These are phyloP conservation scores for Hemicordylus capensis DNA, from an alignment of 2,113 vertebrate species.

Conservation along the genomic window DNA sequence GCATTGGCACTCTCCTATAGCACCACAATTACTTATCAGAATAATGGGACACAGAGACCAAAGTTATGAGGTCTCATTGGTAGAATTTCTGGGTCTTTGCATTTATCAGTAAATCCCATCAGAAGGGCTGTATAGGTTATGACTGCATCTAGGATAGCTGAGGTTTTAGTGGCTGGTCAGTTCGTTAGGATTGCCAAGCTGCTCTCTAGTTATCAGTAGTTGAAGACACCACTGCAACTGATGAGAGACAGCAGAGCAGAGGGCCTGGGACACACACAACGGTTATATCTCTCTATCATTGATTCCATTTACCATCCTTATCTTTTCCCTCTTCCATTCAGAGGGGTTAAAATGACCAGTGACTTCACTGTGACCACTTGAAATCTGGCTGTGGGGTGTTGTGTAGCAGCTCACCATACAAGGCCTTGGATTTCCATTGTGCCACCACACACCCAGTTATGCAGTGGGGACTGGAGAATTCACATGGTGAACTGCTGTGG, in stretches of 20 bases:
- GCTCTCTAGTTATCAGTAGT: background rate
- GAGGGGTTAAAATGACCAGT: background rate
- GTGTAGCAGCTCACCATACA: background rate
- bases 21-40: no score
- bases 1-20: no score
- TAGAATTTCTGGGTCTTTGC: no score
- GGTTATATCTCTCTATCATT: background rate
- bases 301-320: background rate
- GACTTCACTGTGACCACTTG: background rate
- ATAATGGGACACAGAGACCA: no score
- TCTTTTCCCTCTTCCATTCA: background rate
- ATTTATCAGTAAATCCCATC: no score
- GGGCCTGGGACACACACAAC: background rate
- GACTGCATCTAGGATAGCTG: background rate
- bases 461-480: background rate
- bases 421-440: background rate
- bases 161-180: background rate
- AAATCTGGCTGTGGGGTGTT: background rate
- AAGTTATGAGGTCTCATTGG: no score
- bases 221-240: no score
- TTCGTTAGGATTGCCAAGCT: background rate
- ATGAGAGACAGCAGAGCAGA: background rate
- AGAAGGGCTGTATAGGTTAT: background rate
- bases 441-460: background rate
- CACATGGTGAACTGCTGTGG: background rate